Conservation (phyloP, 2,797 vertebrate genomes). For the Tangara arthus region DNA sequence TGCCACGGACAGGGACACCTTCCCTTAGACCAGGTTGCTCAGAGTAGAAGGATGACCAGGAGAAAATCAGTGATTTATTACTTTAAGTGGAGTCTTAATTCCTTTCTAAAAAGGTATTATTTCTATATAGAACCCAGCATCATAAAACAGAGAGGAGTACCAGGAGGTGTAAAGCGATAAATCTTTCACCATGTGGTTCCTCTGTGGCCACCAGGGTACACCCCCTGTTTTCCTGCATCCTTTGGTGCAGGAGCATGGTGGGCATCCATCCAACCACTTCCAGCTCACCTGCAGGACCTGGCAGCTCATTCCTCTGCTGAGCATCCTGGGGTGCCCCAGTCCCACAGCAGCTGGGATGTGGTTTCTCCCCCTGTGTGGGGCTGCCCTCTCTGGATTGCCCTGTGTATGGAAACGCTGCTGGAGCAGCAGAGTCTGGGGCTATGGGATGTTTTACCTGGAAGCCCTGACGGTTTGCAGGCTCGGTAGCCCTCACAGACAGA, state of each 20-base stretch:
- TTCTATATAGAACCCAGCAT: neutral
- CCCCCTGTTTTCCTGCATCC: neutral
- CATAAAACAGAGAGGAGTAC: neutral
- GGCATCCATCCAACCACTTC: neutral
- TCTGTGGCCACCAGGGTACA: rapidly evolving
- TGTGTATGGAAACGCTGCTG: rapidly evolving
- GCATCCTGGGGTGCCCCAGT: neutral
- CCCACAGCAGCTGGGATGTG: neutral
- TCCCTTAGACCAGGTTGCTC: neutral
- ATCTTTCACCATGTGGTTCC: neutral
- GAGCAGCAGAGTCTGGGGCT: rapidly evolving
- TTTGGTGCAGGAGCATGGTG: neutral
- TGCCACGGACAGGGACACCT: neutral
- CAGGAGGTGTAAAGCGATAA: rapidly evolving
- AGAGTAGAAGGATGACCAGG: neutral
- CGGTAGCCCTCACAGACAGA: neutral
- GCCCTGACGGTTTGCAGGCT: neutral
- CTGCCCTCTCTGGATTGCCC: rapidly evolving
- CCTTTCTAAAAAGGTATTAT: neutral
- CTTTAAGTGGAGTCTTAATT: neutral
- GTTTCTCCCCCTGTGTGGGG: rapidly evolving
- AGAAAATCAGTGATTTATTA: neutral
- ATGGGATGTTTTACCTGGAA: rapidly evolving
- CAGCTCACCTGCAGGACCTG: neutral
- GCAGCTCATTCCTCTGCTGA: neutral